phyloP scores from a whole-genome alignment of 2,113 vertebrate genomes.

The Catharus fuscescens region DNA sequence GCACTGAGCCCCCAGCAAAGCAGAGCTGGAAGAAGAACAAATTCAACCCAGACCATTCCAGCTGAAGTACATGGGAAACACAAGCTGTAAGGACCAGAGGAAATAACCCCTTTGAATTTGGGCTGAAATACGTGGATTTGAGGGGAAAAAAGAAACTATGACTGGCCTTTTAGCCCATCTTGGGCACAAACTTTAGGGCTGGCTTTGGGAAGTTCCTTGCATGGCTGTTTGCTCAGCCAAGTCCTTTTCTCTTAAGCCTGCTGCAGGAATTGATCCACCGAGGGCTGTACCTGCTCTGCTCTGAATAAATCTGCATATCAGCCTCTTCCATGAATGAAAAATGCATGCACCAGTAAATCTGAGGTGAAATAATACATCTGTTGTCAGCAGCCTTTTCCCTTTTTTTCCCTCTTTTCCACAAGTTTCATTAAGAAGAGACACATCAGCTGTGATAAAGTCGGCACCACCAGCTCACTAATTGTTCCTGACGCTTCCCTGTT shows the following conservation, averaged over 20 bases:
- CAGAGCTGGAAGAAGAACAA: not conserved
- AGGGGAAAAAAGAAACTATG: fast-evolving
- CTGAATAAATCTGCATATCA: not conserved
- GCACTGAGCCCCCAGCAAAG: not conserved
- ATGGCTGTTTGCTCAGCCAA: fast-evolving
- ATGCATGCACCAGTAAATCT: not conserved
- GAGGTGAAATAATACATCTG: conserved; percentile 13
- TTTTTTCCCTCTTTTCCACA: not conserved
- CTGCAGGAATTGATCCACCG: not conserved
- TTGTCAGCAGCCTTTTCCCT: conserved; percentile 10
- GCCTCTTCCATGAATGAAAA: conserved; percentile 14
- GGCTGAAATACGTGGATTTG: not conserved
- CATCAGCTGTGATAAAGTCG: conserved; percentile 13
- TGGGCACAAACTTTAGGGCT: not conserved
- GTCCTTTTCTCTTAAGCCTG: not conserved
- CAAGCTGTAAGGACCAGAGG: fast-evolving
- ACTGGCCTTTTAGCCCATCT: not conserved
- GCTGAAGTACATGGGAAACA: not conserved
- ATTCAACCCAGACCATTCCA: not conserved
- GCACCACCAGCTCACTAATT: conserved; percentile 8
- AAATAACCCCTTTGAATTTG: not conserved
- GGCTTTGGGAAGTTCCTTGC: not conserved
- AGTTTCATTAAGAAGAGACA: conserved; percentile 40
- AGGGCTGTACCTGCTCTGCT: not conserved
- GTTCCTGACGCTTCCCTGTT: conserved; percentile 16